Conservation (phyloP, 2,113 vertebrate species). For the Columbina picui region DNA sequence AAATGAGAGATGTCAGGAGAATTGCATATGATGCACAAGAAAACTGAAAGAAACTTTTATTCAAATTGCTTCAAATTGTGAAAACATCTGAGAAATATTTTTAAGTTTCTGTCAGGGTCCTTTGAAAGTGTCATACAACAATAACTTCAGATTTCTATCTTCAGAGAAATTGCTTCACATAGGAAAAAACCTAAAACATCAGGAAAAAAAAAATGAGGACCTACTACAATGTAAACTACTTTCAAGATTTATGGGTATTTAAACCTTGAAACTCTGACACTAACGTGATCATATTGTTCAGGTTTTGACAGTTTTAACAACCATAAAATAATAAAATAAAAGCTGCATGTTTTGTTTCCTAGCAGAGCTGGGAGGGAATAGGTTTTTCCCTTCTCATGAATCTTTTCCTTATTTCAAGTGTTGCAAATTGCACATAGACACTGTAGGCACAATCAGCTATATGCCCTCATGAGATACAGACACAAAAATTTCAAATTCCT, state of each 20-base stretch:
- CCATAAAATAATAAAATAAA: not conserved
- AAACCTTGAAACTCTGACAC: not conserved
- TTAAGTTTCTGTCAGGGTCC: not conserved
- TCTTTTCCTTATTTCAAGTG: not conserved
- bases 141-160: not conserved
- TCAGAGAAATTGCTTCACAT: not conserved
- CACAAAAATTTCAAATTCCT: not conserved
- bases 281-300: not conserved
- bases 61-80: not conserved
- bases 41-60: not conserved
- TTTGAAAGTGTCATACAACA: not conserved
- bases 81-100: not conserved
- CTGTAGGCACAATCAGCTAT: not conserved
- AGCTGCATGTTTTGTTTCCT: not conserved
- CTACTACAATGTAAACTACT: not conserved
- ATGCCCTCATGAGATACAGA: not conserved
- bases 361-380: not conserved
- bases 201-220: accelerated
- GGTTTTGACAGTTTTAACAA: not conserved
- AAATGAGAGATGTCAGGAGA: not conserved
- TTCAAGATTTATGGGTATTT: not conserved
- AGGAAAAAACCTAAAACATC: not conserved
- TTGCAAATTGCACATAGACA: accelerated
- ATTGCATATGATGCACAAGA: not conserved
- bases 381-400: not conserved